Evolutionary conservation across 2,113 vertebrate species (phyloP).

Genomic region (Gadus chalcogrammus): DNA sequence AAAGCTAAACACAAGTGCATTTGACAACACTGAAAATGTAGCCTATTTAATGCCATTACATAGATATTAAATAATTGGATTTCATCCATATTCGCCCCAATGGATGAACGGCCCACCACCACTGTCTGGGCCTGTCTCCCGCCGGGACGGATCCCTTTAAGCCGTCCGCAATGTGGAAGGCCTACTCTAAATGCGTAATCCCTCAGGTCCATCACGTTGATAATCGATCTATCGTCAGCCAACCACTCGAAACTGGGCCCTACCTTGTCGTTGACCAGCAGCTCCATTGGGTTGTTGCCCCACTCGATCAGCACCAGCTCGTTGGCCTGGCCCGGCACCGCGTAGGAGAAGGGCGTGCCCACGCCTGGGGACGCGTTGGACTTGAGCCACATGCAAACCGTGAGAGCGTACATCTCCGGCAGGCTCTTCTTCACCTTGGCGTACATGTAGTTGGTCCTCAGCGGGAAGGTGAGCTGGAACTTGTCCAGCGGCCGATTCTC

Average conservation of each 20-base stretch:
- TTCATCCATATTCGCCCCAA: too few relatives aligned
- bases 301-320: constrained; percentile 97
- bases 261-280: constrained; percentile 97
- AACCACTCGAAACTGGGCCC: neutral
- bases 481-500: constrained; percentile 90
- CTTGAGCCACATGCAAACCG: constrained; percentile 95
- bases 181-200: too few relatives aligned
- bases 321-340: constrained; percentile 92
- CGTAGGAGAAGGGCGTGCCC: constrained; percentile 96
- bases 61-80: too few relatives aligned
- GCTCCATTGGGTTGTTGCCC: constrained; percentile 98
- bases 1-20: too few relatives aligned
- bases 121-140: too few relatives aligned
- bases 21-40: too few relatives aligned
- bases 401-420: constrained; percentile 97
- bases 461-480: constrained; percentile 93
- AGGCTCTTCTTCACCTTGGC: constrained; percentile 95
- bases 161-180: too few relatives aligned
- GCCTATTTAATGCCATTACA: too few relatives aligned
- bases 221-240: too few relatives aligned
- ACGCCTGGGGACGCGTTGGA: constrained; percentile 93
- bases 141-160: too few relatives aligned
- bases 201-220: too few relatives aligned
- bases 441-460: constrained; percentile 99
- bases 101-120: too few relatives aligned